Evolutionary conservation across 2,888 invertebrate species (phyloP), one percentile per base, ranked within the genome.

Genomic region (Lordiphosa fenestrarum): DNA sequence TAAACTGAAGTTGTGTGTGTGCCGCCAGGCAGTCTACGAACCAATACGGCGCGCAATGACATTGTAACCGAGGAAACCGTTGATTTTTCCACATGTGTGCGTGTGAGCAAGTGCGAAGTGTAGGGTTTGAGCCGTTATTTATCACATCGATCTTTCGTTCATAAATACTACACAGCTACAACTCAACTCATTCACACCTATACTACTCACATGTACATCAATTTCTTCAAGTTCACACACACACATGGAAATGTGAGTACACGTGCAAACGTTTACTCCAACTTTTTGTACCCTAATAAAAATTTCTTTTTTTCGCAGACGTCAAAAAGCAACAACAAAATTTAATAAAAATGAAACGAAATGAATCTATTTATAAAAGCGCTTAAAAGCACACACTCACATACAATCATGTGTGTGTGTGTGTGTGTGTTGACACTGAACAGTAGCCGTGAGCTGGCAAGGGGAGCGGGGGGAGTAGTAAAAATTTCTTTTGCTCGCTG

Each of bases 291-390:
- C 30, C 30, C 30, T 30, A 49, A 41, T 39, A 38, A 48, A 53
- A 41, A 50, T 41, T 10, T 50, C 37, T 39, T 35, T 41, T 46
- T 48, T 48, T 23, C 75, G 73, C 71, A 73, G 62, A 84, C 83
- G 81, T 84, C 84, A 80, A 71, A 80, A 73, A 69, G 64, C 77
- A 73, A 75, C 53, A 70, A 70, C 66, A 63, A 77, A 49, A 65
- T 52, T 39, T 61, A 60, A 53, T 66, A 72, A 72, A 75, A 60
- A 71, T 55, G 66, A 74, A 76, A 75, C 80, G 66, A 71, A 74
- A 77, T 76, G 69, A 82, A 69, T 86, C 86, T 87, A 86, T 87
- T 87, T 87, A 76, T 87, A 87, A 82, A 84, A 82, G 67, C 72
- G 74, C 74, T 77, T 80, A 71, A 80, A 70, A 75, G 64, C 72